These are phyloP conservation scores for Acanthaster planci DNA, from an alignment of 35 echinoderm and acorn worm genomes.

Conservation along the genomic window DNA sequence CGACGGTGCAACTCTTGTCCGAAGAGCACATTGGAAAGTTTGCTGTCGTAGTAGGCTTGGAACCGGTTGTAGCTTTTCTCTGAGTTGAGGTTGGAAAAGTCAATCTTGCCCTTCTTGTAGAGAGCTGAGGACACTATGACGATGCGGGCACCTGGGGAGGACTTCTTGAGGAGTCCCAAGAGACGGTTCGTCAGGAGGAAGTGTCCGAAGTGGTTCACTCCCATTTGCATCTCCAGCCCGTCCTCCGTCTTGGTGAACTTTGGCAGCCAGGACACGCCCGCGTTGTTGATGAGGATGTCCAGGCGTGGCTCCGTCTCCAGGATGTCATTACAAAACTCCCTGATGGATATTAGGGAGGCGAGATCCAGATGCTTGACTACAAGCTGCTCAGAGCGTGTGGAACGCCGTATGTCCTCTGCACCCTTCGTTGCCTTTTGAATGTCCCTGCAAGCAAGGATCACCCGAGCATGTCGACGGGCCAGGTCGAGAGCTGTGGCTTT, in stretches of 20 bases:
- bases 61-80: conserved; percentile 63
- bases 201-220: conserved; percentile 90
- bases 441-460: conserved; percentile 92
- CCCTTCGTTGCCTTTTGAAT: conserved; percentile 59
- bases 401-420: conserved; percentile 56
- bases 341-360: conserved; percentile 75
- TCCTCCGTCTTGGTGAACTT: conserved; percentile 53
- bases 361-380: conserved; percentile 84
- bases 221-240: conserved; percentile 85
- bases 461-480: conserved; percentile 70
- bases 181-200: conserved; percentile 89
- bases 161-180: conserved; percentile 64
- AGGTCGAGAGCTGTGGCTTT: conserved; percentile 81
- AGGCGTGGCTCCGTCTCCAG: conserved; percentile 50
- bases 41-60: conserved; percentile 81
- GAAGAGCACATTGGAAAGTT: conserved; percentile 89
- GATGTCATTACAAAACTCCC: conserved; percentile 80
- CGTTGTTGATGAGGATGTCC: conserved; percentile 92
- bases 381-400: conserved; percentile 44
- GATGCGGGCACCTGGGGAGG: conserved; percentile 61
- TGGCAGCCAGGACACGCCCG: conserved; percentile 75
- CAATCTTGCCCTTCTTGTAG: conserved; percentile 77
- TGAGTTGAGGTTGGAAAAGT: conserved; percentile 68
- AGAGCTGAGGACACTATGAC: conserved; percentile 79
- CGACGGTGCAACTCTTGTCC: conserved; percentile 75